phyloP scores from a whole-genome alignment of 2,113 vertebrate species.

The Phalacrocorax aristotelis region DNA sequence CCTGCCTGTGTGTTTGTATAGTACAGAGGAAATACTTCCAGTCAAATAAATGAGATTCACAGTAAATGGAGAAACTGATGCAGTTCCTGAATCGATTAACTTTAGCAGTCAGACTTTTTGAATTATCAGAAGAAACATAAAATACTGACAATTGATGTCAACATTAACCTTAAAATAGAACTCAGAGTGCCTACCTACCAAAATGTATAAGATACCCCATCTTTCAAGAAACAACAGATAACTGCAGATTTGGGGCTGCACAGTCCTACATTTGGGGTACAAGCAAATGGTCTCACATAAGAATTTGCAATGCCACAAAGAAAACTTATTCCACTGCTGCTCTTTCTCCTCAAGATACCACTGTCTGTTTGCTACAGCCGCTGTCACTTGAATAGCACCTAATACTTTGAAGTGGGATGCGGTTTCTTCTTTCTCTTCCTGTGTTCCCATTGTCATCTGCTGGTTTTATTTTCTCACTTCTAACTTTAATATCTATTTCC shows the following conservation, averaged over 20 bases:
- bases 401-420: neutral
- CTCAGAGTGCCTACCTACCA: neutral
- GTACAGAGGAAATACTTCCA: neutral
- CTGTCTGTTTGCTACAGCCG: neutral
- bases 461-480: neutral
- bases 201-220: neutral
- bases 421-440: neutral
- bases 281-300: accelerated
- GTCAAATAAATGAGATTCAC: neutral
- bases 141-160: neutral
- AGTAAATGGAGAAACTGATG: neutral
- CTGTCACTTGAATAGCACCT: neutral
- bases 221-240: neutral
- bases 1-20: neutral
- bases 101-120: neutral
- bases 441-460: neutral
- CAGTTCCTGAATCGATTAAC: neutral
- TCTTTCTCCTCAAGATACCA: neutral
- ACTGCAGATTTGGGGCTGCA: neutral
- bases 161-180: neutral
- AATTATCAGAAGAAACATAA: neutral
- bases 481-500: neutral
- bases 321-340: neutral
- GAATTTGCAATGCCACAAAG: neutral
- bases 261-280: neutral